These are phyloP conservation scores for Turnix velox DNA, from an alignment of 2,113 vertebrate genomes.

Conservation along the genomic window DNA sequence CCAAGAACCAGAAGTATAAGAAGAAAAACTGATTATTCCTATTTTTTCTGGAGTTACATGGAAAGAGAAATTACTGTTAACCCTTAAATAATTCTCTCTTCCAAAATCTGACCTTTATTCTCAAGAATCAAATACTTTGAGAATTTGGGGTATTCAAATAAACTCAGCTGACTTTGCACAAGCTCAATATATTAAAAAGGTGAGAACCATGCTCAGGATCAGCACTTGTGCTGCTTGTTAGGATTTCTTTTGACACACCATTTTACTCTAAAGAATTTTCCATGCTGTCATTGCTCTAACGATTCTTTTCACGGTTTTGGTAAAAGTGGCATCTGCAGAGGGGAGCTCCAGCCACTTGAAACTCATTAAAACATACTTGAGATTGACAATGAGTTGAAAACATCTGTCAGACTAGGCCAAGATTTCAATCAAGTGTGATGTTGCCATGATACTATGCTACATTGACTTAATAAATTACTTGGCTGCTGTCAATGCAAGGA, in stretches of 20 bases:
- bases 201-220: not conserved
- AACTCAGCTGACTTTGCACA: constrained; percentile 2
- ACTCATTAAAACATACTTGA: constrained; percentile 78
- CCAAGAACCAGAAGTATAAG: not conserved
- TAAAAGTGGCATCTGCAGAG: constrained; percentile 66
- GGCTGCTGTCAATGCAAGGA: constrained; percentile 55
- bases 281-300: constrained; percentile 39
- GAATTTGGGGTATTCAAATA: not conserved
- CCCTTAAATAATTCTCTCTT: not conserved
- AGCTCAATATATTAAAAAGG: not conserved
- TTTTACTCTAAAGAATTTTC: constrained; percentile 50
- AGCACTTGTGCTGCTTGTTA: not conserved
- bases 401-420: constrained; percentile 78
- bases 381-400: constrained; percentile 75
- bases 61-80: not conserved
- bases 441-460: constrained; percentile 61
- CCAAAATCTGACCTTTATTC: not conserved
- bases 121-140: not conserved
- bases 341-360: constrained; percentile 70
- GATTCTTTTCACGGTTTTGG: constrained; percentile 47
- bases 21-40: not conserved
- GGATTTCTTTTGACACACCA: not conserved
- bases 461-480: constrained; percentile 77
- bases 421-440: constrained; percentile 77
- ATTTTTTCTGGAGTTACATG: not conserved